Evolutionary conservation across 2,113 vertebrate genomes (phyloP).

Genomic region (Ceyx cyanopectus): DNA sequence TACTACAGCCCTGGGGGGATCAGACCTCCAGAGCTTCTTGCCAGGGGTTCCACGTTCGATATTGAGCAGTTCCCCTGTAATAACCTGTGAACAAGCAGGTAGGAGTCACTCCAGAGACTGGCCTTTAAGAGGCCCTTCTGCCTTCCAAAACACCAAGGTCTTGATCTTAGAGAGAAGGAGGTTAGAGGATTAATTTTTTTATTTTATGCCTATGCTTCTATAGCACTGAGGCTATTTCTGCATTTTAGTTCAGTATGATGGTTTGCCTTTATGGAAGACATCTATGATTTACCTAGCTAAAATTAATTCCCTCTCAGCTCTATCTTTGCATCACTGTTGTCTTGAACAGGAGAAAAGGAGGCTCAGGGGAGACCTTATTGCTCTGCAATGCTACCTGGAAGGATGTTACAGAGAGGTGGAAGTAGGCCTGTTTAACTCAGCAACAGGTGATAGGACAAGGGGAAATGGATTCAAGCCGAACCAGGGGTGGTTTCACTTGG

Average conservation of each 20-base stretch:
- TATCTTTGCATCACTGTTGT: not conserved
- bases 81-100: not conserved
- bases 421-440: no score
- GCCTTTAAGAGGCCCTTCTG: not conserved
- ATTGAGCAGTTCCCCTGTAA: accelerated
- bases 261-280: not conserved
- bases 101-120: not conserved
- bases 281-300: not conserved
- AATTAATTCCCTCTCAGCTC: not conserved
- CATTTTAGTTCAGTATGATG: not conserved
- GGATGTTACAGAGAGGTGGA: no score
- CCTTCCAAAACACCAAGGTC: not conserved
- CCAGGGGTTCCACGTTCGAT: accelerated
- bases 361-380: no score
- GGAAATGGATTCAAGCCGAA: no score
- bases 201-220: not conserved
- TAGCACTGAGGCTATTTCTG: not conserved
- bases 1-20: not conserved
- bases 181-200: not conserved
- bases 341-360: not conserved
- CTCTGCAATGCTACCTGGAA: no score
- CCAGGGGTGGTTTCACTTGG: no score
- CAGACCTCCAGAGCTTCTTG: not conserved
- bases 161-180: not conserved
- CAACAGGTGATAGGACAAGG: no score